Evolutionary conservation across 2,797 vertebrate species (phyloP).

Genomic region (Gambelia wislizenii): DNA sequence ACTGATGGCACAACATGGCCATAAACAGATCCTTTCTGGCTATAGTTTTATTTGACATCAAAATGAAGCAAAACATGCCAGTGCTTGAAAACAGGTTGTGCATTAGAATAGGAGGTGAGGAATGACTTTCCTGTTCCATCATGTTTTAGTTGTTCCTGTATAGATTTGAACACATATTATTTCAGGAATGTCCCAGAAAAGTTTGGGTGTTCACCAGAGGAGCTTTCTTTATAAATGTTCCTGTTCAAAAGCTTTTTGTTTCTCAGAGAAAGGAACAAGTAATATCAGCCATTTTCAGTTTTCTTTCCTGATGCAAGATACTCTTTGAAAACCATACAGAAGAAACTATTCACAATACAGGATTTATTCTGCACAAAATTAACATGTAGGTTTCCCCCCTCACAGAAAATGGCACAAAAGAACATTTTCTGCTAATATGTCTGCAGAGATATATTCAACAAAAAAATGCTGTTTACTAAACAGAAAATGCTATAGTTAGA

Average conservation of each 20-base stretch:
- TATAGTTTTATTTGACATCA: neutral
- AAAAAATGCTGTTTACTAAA: too few species aligned
- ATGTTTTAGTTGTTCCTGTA: neutral
- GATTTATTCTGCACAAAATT: too few species aligned
- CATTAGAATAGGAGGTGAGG: neutral
- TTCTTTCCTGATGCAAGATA: too few species aligned
- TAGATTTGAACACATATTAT: neutral
- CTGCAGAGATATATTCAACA: too few species aligned
- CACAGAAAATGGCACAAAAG: too few species aligned
- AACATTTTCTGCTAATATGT: too few species aligned
- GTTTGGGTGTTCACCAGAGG: neutral
- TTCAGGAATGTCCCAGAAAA: neutral
- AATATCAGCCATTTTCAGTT: too few species aligned
- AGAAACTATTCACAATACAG: too few species aligned
- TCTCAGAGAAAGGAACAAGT: too few species aligned
- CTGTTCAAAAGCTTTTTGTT: neutral
- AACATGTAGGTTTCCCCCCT: too few species aligned
- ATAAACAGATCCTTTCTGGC: neutral
- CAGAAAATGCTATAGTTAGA: too few species aligned
- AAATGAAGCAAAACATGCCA: neutral
- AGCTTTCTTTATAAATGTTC: neutral
- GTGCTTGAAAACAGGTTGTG: neutral
- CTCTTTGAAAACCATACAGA: too few species aligned
- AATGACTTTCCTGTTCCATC: neutral
- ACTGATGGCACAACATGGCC: slow-evolving; percentile 2